These are phyloP conservation scores for Acronicta leporina DNA, from an alignment of 2,888 invertebrate genomes.

Conservation along the genomic window DNA sequence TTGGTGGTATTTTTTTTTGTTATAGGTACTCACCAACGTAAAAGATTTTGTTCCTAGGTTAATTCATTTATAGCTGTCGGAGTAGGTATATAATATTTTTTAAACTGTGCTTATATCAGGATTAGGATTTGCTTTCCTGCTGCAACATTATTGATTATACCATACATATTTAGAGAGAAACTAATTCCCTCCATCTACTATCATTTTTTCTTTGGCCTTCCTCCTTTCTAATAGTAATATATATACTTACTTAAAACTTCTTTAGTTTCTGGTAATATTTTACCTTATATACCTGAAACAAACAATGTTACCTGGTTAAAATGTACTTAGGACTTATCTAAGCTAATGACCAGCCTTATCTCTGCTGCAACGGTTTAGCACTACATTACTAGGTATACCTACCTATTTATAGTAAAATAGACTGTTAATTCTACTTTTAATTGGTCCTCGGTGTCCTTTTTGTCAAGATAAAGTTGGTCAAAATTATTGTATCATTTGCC, in stretches of 20 bases:
- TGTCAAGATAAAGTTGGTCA: neutral
- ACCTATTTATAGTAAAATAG: neutral
- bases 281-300: neutral
- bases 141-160: too few species aligned
- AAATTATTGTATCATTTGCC: neutral
- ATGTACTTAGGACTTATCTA: conserved; percentile 29
- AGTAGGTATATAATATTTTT: too few species aligned
- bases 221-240: neutral
- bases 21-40: too few species aligned
- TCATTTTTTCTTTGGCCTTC: neutral
- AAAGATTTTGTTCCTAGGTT: too few species aligned
- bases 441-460: too few species aligned
- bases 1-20: too few species aligned
- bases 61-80: too few species aligned
- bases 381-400: conserved; percentile 9
- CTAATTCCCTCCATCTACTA: too few species aligned
- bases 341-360: conserved; percentile 41
- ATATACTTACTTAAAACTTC: neutral
- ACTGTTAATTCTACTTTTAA: too few species aligned
- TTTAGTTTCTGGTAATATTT: neutral
- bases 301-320: conserved; percentile 13
- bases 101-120: too few species aligned
- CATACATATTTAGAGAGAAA: too few species aligned
- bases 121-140: too few species aligned
- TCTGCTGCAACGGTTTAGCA: conserved; percentile 4